Percentiles rank a stretch among this genome's conserved stretches.
Evolutionary conservation across 2,888 invertebrate genomes (phyloP).

Genomic region (Campaea margaritaria): DNA sequence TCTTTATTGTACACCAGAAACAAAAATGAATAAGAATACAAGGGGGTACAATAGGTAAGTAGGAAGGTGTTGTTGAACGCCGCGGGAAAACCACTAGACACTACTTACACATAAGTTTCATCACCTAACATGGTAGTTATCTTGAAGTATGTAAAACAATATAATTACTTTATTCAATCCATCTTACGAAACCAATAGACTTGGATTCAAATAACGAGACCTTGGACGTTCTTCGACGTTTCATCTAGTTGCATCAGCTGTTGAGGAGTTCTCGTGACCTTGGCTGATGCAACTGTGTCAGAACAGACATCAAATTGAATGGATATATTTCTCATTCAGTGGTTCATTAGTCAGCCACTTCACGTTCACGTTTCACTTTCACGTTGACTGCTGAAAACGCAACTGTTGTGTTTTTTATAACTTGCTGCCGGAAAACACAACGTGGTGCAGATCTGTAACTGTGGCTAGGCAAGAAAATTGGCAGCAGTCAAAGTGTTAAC

Average conservation of each 20-base stretch:
- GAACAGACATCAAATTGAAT: background rate
- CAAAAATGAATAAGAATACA: too few species aligned
- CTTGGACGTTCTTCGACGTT: slow-evolving; percentile 4
- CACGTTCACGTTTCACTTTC: too few species aligned
- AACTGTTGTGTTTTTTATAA: too few species aligned
- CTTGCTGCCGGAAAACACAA: too few species aligned
- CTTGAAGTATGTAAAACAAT: background rate
- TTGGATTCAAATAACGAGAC: background rate
- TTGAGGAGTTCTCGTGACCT: slow-evolving; percentile 1
- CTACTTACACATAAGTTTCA: background rate
- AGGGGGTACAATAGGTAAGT: too few species aligned
- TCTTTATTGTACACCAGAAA: too few species aligned
- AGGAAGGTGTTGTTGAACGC: too few species aligned
- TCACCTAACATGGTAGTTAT: background rate
- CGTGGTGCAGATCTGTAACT: too few species aligned
- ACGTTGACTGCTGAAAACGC: too few species aligned
- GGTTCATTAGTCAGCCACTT: too few species aligned
- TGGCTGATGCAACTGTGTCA: slow-evolving; percentile 5
- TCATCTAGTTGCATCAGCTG: slow-evolving; percentile 12
- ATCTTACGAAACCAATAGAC: background rate
- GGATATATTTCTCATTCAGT: background rate
- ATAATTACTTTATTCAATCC: background rate
- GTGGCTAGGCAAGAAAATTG: too few species aligned
- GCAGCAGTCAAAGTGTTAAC: too few species aligned
- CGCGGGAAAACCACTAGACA: background rate